Evolutionary conservation across 2,113 vertebrate species (phyloP).

Genomic region (Heptranchias perlo): DNA sequence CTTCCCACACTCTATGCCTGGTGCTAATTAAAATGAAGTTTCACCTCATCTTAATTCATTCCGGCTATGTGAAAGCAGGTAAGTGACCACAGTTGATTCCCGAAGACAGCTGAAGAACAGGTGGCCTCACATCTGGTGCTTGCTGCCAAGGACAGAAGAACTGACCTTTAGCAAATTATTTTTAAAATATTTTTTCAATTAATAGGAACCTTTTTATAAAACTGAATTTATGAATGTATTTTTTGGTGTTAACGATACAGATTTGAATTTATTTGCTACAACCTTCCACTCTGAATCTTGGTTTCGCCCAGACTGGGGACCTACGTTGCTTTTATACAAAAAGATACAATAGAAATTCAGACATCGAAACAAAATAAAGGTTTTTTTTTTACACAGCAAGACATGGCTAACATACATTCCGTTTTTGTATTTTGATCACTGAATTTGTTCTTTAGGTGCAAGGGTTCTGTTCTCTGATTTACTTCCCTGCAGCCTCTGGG

Average conservation of each 20-base stretch:
- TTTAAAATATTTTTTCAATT: neutral
- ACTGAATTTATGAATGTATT: neutral
- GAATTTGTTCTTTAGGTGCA: neutral
- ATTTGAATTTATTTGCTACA: neutral
- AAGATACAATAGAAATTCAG: neutral
- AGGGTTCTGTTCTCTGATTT: neutral
- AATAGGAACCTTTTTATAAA: neutral
- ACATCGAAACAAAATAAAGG: neutral
- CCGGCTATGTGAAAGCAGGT: neutral
- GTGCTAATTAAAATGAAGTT: constrained; percentile 26
- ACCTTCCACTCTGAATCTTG: neutral
- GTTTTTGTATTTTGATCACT: neutral
- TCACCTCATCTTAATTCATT: constrained; percentile 6
- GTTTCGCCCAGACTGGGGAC: neutral
- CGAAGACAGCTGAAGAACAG: constrained; percentile 30
- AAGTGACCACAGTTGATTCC: constrained; percentile 6
- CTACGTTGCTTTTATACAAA: neutral
- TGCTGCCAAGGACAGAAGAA: constrained; percentile 19
- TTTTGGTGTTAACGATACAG: neutral
- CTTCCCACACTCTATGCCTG: neutral
- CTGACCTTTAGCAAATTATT: constrained; percentile 25
- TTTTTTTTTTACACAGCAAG: neutral
- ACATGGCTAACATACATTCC: neutral
- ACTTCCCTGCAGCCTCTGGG: neutral
- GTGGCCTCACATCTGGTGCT: constrained; percentile 21